Evolutionary conservation across 2,888 invertebrate species (phyloP).

Genomic region (Diloba caeruleocephala): DNA sequence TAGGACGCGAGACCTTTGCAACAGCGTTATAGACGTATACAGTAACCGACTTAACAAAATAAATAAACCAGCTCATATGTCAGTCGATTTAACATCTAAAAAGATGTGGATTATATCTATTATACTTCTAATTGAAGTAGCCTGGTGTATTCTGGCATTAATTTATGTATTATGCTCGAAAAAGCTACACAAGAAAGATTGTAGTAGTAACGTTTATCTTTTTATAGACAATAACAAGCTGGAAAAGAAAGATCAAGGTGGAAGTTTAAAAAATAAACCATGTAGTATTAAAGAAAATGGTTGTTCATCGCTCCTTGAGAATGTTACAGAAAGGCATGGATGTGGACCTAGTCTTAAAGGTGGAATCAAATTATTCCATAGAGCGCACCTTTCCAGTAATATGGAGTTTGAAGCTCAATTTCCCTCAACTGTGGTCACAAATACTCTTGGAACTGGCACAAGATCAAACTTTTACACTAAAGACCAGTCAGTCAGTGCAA

Average conservation of each 20-base stretch:
- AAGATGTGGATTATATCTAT: conserved; percentile 67
- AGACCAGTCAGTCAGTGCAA: conserved; percentile 11
- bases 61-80: conserved; percentile 6
- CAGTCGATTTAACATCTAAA: conserved; percentile 61
- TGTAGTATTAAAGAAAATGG: background rate
- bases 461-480: conserved; percentile 21
- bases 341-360: background rate
- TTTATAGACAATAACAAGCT: conserved; percentile 33
- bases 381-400: conserved; percentile 5
- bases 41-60: background rate
- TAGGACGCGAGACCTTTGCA: conserved; percentile 51
- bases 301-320: background rate
- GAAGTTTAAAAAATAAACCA: background rate
- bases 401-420: conserved; percentile 14
- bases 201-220: conserved; percentile 46
- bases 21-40: conserved; percentile 38
- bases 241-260: conserved; percentile 12
- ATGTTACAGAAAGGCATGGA: background rate
- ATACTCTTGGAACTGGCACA: conserved; percentile 32
- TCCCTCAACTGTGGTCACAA: conserved; percentile 17
- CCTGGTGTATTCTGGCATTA: conserved; percentile 74
- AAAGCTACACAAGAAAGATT: conserved; percentile 44
- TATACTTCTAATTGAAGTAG: conserved; percentile 72
- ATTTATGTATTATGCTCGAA: conserved; percentile 54
- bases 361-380: conserved; percentile 4